Evolutionary conservation across 2,113 vertebrate species (phyloP), one percentile per base, ranked within the genome.

Genomic region (Aplodontia rufa): DNA sequence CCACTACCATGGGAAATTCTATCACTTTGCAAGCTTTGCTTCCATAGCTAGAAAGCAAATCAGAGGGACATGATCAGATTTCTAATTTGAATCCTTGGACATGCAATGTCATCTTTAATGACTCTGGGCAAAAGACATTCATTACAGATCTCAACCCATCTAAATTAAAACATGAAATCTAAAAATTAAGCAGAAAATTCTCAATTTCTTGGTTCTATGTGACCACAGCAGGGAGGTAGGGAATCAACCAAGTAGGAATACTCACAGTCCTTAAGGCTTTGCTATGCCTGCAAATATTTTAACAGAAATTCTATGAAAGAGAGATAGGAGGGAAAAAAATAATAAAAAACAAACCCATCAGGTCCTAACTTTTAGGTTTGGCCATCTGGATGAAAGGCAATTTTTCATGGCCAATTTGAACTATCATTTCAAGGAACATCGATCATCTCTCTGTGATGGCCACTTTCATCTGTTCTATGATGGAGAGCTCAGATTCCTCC

Each of bases 31-130:
- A 87, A 22, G 37, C 45, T 92, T 24, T 12, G 64, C 75, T 97
- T 96, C 87, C 81, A 90, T 68, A 93, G 66, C 47, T 94, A 88
- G 90, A 97, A 97, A 97, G 96, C 26, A 94, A 97, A 88, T 91
- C 84, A 93, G 37, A 58, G 94, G 45, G 62, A 89, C 26, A 87
- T 49, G 24, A 96, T 91, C 64, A 87, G 74, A 97, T 96, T 96
- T 95, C 95, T 94, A 92, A 71, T 53, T 40, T 88, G 92, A 82
- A 85, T 90, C 47, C 64, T 58, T 6, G 49, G 72, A 75, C 75
- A 49, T 0, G 4, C 89, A 74, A 60, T 47, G 47, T 92, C 85
- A 93, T 87, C 55, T 93, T 95, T 88, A 91, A 95, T 94, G 92
- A 95, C 74, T 97, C 94, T 71, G 71, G 24, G 30, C 53, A 96